Percentiles rank a stretch among this genome's conserved stretches.
These are phyloP conservation scores for Nymphalis c-album DNA, from an alignment of 2,888 invertebrate species.

Conservation along the genomic window DNA sequence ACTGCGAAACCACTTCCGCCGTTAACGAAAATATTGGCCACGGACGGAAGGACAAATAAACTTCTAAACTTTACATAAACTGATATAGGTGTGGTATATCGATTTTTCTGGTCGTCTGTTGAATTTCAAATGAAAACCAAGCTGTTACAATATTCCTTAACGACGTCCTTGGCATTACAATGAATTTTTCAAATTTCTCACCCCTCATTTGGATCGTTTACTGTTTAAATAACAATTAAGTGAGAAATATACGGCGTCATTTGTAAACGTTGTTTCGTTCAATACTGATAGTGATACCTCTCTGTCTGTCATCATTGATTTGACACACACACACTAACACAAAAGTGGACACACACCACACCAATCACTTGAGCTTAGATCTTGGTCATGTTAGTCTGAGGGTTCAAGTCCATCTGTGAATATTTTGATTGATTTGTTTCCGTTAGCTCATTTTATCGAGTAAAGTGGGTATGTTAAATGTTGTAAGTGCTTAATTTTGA, in stretches of 20 bases:
- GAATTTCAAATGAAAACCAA: slow-evolving; percentile 12
- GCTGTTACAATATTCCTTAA: slow-evolving; percentile 16
- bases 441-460: too few relatives aligned
- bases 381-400: too few relatives aligned
- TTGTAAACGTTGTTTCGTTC: background rate
- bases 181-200: slow-evolving; percentile 12
- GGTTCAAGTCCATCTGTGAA: too few relatives aligned
- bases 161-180: slow-evolving; percentile 15
- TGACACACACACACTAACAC: too few relatives aligned
- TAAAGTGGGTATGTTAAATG: too few relatives aligned
- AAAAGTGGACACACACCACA: too few relatives aligned
- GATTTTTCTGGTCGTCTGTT: background rate
- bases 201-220: slow-evolving; percentile 1
- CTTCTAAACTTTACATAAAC: background rate
- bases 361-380: too few relatives aligned
- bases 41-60: background rate
- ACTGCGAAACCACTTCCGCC: background rate
- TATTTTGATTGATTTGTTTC: too few relatives aligned
- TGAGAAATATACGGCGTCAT: background rate
- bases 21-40: slow-evolving; percentile 3
- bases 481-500: too few relatives aligned
- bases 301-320: too few relatives aligned
- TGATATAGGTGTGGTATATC: slow-evolving; percentile 6
- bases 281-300: too few relatives aligned
- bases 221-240: slow-evolving; percentile 3